These are phyloP conservation scores for Aurelia coerulea DNA, from an alignment of 30 jellyfish, hydroid and myxozoan species.

Conservation along the genomic window DNA sequence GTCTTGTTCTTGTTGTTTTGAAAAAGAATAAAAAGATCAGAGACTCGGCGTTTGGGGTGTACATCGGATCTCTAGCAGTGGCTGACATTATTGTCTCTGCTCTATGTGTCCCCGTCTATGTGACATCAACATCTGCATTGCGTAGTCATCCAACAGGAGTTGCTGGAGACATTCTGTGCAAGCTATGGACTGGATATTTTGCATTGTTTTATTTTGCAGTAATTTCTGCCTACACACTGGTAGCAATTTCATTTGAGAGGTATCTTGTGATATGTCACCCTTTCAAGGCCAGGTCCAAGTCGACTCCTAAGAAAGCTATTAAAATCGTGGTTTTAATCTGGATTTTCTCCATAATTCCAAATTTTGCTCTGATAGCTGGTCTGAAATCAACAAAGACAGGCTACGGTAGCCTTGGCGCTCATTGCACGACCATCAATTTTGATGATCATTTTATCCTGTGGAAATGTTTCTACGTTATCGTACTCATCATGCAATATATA, in stretches of 20 bases:
- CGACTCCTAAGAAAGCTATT: slow-evolving; percentile 38
- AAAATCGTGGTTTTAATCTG: slow-evolving; percentile 23
- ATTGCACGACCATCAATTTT: slow-evolving; percentile 16
- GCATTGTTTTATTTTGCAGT: slow-evolving; percentile 50
- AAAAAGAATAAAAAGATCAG: not conserved
- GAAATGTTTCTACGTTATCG: too few species aligned
- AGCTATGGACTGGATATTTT: slow-evolving; percentile 32
- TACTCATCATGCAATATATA: too few species aligned
- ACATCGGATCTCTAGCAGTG: too few species aligned
- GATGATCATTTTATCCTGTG: too few species aligned
- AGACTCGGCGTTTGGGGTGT: slow-evolving; percentile 22
- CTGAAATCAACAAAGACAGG: slow-evolving; percentile 1
- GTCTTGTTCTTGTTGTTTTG: slow-evolving; percentile 28
- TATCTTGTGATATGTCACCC: slow-evolving; percentile 52
- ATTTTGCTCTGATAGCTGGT: slow-evolving; percentile 29
- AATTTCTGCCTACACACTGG: slow-evolving; percentile 34
- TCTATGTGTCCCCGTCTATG: slow-evolving; percentile 55
- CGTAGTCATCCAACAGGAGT: slow-evolving; percentile 40
- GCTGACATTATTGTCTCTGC: slow-evolving; percentile 12
- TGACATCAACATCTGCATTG: slow-evolving; percentile 48
- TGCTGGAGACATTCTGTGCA: slow-evolving; percentile 57
- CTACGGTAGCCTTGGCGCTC: slow-evolving; percentile 63
- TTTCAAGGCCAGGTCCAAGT: slow-evolving; percentile 25
- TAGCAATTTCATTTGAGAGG: slow-evolving; percentile 57
- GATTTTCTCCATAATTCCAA: slow-evolving; percentile 35